Conservation (phyloP, 2,113 vertebrate genomes). For the Elanoides forficatus region DNA sequence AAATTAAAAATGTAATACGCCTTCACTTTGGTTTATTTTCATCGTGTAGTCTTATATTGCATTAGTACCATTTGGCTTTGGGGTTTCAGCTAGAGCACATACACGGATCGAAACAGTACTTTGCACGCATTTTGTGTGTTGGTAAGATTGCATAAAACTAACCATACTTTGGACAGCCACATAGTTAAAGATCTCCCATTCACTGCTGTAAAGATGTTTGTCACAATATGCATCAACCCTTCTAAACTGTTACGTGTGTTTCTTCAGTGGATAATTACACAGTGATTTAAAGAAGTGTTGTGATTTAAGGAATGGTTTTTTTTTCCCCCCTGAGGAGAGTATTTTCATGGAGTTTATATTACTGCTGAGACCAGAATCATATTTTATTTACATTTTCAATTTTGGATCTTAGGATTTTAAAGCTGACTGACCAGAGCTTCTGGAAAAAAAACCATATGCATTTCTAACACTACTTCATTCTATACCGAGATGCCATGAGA, state of each 20-base stretch:
- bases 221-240: neutral
- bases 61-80: neutral
- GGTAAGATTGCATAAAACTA: neutral
- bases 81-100: neutral
- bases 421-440: neutral
- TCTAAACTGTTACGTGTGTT: neutral
- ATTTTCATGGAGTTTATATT: neutral
- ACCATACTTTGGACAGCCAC: neutral
- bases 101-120: rapidly evolving
- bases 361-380: neutral
- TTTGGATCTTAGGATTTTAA: neutral
- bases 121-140: rapidly evolving
- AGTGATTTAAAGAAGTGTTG: neutral
- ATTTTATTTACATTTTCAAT: neutral
- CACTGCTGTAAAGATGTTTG: neutral
- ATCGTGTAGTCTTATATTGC: neutral
- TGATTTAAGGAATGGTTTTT: neutral
- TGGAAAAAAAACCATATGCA: neutral
- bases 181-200: neutral
- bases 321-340: neutral
- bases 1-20: neutral
- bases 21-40: neutral
- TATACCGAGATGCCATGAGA: neutral
- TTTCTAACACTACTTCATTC: neutral
- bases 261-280: neutral